Base-by-base conservation (phyloP, 2,888 invertebrate species). In the Aleiodes leptofemur region DNA sequence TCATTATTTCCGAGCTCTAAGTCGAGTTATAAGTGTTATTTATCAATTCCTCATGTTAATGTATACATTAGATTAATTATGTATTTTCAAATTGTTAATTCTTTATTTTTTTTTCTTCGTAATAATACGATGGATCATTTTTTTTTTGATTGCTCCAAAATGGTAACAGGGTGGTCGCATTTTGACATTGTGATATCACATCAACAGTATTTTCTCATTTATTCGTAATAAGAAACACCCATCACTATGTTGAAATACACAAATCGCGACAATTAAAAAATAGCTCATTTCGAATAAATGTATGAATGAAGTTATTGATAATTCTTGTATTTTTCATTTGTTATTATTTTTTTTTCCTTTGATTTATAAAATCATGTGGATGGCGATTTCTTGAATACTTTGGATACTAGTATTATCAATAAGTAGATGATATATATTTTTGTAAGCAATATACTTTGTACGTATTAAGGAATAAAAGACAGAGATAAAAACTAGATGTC, bases 381-480 rank as follows among this genome's bases (percentile, higher is more conserved):
- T 38, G 23, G 23, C 23, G 38, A 38, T 38, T 38, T 7, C 38
- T 8, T 7, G 3, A 43, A 43, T 11, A 43, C 4, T 43, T 43
- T 43, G 11, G 1, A 23, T 23, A 23, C 23, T 9, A 43, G 34
- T 72, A 23, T 66, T 29, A 23, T 48, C 55, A 7, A 38, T 53
- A 50, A 56, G 23, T 43, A 70, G 56, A n/a, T 50, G 80, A 84
- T 64, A 64, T 64, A 64, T 87, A 87, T 87, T 87, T 87, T 86
- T 86, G 84, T 86, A 87, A 86, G 83, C 72, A 85, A 85, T 86
- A 85, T 86, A 86, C 83, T 85, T 82, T 83, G 78, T 86, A 83
- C 78, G 81, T 73, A 69, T 79, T 55, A 76, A 76, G 59, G 57
- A 76, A 70, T 55, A 50, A 76, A 55, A 70, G 55, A 69, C 8